A percentile compares a stretch with the other conserved stretches of the same genome.
These are phyloP conservation scores for Bombus picipes DNA, from an alignment of 1,140 invertebrate genomes.

Conservation along the genomic window DNA sequence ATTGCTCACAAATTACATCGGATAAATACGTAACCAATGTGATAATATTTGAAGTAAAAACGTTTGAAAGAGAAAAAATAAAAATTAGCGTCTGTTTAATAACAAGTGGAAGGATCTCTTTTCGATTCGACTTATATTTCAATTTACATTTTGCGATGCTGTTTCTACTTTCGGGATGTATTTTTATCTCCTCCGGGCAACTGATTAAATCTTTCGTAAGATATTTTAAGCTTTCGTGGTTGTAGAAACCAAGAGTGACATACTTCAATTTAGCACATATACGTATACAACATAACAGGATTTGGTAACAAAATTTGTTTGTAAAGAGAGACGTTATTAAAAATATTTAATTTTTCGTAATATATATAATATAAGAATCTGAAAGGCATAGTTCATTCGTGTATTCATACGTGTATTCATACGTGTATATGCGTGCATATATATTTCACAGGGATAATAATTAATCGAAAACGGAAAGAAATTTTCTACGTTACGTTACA, in stretches of 20 bases:
- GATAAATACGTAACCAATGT: not conserved
- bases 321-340: too few relatives aligned
- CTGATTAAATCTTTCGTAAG: slow-evolving; percentile 10
- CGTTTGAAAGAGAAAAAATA: not conserved
- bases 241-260: not conserved
- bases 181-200: not conserved
- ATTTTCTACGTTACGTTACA: too few relatives aligned
- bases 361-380: too few relatives aligned
- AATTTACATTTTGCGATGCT: too few relatives aligned
- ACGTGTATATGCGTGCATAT: too few relatives aligned
- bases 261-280: not conserved
- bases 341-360: too few relatives aligned
- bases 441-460: not conserved
- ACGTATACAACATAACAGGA: too few relatives aligned
- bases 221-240: not conserved
- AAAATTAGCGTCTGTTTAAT: not conserved
- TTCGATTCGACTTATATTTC: not conserved
- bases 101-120: not conserved
- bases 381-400: too few relatives aligned
- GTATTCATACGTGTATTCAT: too few relatives aligned
- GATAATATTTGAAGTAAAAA: not conserved
- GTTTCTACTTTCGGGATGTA: not conserved
- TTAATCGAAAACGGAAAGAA: not conserved
- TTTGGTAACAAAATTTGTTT: too few relatives aligned
- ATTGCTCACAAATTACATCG: too few relatives aligned